Base-by-base conservation (phyloP, 1,140 invertebrate genomes). In the Drosophila littoralis region DNA sequence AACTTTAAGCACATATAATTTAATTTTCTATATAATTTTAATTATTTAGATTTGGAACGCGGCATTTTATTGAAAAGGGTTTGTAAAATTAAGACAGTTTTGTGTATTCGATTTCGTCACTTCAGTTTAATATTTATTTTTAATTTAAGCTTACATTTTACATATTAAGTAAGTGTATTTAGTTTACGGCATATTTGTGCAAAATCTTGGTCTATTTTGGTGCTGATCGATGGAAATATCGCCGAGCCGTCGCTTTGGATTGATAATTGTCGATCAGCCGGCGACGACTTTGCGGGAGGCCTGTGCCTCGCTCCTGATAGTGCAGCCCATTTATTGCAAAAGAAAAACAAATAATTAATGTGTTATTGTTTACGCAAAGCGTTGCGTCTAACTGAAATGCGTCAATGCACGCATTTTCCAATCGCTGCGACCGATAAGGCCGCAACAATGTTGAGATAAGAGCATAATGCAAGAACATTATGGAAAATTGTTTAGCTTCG, bases 391-490 rank as follows among this genome's bases (percentile, higher is more conserved):
- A 83, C 63, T 69, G 66, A 80, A 75, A 80, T 84, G 74, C 84
- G 84, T 88, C 84, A 88, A 80, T 84, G 70, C 77, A 89, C 84
- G 84, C 77, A 89, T 89, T 84, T 89, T 84, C 69, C 54, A 60
- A 52, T 43, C 9, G 32, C 12, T 13, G 28, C 28, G 8, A 45
- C n/a, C 36, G 55, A 71, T 75, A 59, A 70, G 38, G 8, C 13
- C 32, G 10, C 57, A 17, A 40, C 33, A 51, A 43, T 32, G 45
- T 28, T 38, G 43, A 51, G 79, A 81, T 77, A 81, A 77, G 73
- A 32, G 28, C 57, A 59, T 58, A 13, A 15, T 42, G 22, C 17
- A 28, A 32, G 55, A 42, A 6, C 40, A 8, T 33, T 45, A 45
- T 45, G 42, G 42, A 59, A 46, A 59, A 46, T 35, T 33, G 10